These are phyloP conservation scores for Tinea trinotella DNA, from an alignment of 2,888 invertebrate species.

Conservation along the genomic window DNA sequence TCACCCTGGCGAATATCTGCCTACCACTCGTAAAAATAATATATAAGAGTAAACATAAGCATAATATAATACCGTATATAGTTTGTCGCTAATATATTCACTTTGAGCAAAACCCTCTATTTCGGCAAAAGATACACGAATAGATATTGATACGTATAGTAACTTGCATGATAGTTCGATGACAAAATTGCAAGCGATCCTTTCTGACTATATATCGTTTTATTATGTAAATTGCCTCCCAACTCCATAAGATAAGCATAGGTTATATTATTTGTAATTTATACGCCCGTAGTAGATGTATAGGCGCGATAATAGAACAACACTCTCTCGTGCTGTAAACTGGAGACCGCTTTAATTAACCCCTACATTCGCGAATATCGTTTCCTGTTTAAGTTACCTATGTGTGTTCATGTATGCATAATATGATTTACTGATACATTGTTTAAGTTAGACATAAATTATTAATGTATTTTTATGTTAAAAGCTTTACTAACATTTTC, in stretches of 20 bases:
- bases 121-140: neutral
- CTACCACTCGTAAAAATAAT: too few species aligned
- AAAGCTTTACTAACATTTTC: neutral
- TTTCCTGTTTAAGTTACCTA: neutral
- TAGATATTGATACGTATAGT: neutral
- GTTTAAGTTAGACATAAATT: neutral
- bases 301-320: neutral
- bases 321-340: constrained; percentile 13
- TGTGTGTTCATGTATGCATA: neutral
- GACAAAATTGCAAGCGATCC: constrained; percentile 56
- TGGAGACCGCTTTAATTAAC: constrained; percentile 1
- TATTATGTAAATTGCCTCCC: constrained; percentile 54
- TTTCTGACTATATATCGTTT: constrained; percentile 53
- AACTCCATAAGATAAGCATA: constrained; percentile 59
- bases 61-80: neutral
- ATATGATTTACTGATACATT: neutral
- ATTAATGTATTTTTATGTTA: neutral
- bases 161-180: constrained; percentile 32
- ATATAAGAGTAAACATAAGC: too few species aligned
- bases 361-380: neutral
- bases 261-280: constrained; percentile 33
- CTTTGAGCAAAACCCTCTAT: constrained; percentile 2
- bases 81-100: constrained; percentile 4
- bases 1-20: too few species aligned
- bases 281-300: neutral